Evolutionary conservation across 2,888 invertebrate species (phyloP).

Genomic region (Germaria angustata): DNA sequence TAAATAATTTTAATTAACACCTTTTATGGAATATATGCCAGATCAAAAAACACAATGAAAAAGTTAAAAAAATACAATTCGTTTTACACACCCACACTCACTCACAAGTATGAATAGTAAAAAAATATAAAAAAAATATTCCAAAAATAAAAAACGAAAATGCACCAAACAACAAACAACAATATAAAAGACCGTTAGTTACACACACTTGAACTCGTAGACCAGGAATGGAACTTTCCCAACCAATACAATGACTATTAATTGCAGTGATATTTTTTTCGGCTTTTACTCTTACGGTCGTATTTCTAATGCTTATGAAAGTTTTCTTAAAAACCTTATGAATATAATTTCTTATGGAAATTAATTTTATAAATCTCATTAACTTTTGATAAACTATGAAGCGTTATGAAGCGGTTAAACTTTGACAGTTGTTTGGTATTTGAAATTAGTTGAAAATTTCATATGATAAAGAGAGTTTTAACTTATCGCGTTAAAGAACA

Average conservation of each 20-base stretch:
- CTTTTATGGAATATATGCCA: conserved; percentile 48
- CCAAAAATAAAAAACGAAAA: not conserved
- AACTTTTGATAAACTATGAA: too few relatives aligned
- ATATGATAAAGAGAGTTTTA: too few relatives aligned
- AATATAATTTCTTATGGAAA: too few relatives aligned
- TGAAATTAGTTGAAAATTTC: too few relatives aligned
- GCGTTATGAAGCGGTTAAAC: too few relatives aligned
- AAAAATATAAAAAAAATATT: not conserved
- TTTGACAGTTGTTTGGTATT: too few relatives aligned
- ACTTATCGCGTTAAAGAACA: too few relatives aligned
- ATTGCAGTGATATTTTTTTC: too few relatives aligned
- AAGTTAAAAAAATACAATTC: not conserved
- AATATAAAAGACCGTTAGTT: not conserved
- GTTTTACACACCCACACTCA: conserved; percentile 10
- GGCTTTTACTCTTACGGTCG: too few relatives aligned
- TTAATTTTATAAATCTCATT: too few relatives aligned
- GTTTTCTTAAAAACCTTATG: too few relatives aligned
- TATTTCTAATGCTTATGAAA: too few relatives aligned
- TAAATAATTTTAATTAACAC: conserved; percentile 51
- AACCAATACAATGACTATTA: not conserved
- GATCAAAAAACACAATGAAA: not conserved
- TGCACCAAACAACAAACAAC: not conserved
- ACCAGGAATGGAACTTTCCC: not conserved
- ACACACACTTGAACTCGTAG: not conserved
- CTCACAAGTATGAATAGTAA: not conserved